Base-by-base conservation (phyloP, 2,888 invertebrate genomes). In the Slavum lentiscoides region DNA sequence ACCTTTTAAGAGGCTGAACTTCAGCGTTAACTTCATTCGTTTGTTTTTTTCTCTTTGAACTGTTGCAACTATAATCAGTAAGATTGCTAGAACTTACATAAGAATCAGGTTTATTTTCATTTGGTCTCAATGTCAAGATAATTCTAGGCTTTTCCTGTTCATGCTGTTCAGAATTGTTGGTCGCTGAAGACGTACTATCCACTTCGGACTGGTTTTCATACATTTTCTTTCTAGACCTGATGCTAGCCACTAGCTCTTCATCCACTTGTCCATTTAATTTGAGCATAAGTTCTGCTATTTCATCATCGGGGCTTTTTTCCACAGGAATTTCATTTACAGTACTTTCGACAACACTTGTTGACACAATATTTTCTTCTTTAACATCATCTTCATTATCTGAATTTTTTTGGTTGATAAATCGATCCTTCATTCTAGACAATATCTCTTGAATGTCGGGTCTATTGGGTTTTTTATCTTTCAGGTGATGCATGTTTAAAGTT, bases 81-180 rank as follows among this genome's bases (percentile, higher is more conserved):
- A 82, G 76, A 74, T 69, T 82, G 37, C 73, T 82, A 19, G 83
- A 81, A 68, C 82, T 82, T 13, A 74, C 86, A 13, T 87, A 86
- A 55, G 86, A 84, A 84, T 87, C 86, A 0, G 87, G 87, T 75
- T 86, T 86, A 74, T 87, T 87, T 76, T 87, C 87, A 75, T 86
- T 86, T 0, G 90, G 90, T n/a, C 90, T 88, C 83, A 91, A 90
- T 0, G 90, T 91, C 55, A 91, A 85, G 13, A 91, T 90, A 82
- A 91, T 90, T 64, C 90, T 88, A 4, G 90, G 90, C 84, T 90
- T 89, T 0, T 87, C 87, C 37, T 81, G 30, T 59, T 68, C 74
- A 3, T 37, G 53, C 59, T 61, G 67, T 5, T 74, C 67, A 30
- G 39, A 61, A 61, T 68, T 67, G n/a, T 55, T 61, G 17, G 69